phyloP scores from a whole-genome alignment of 2,113 vertebrate species.

The Chascanopsetta lugubris region DNA sequence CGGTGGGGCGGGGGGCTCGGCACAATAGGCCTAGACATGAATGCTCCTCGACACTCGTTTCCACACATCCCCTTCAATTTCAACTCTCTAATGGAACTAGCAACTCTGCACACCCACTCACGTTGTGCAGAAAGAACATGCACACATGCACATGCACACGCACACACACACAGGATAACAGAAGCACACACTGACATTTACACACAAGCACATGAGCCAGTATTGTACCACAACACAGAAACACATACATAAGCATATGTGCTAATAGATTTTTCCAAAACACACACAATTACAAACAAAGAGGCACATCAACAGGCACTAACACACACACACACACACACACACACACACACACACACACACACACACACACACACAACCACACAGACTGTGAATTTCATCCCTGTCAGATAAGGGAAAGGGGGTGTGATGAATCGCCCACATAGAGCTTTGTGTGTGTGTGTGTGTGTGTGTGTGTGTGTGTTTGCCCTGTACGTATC shows the following conservation, averaged over 20 bases:
- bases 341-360: background rate
- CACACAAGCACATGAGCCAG: slow-evolving; percentile 7
- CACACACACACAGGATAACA: background rate
- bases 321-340: background rate
- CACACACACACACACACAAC: background rate
- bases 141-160: background rate
- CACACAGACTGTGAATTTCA: slow-evolving; percentile 38
- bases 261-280: background rate
- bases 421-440: slow-evolving; percentile 35
- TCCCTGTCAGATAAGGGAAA: slow-evolving; percentile 50
- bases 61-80: slow-evolving; percentile 79
- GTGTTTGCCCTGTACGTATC: slow-evolving; percentile 14
- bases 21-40: slow-evolving; percentile 76
- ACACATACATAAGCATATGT: background rate
- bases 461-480: slow-evolving; percentile 17
- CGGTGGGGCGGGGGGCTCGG: slow-evolving; percentile 13
- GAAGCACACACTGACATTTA: slow-evolving; percentile 15
- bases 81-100: slow-evolving; percentile 75
- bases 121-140: slow-evolving; percentile 47
- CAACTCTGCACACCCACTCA: slow-evolving; percentile 58
- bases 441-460: slow-evolving; percentile 2
- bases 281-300: background rate
- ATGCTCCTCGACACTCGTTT: slow-evolving; percentile 74
- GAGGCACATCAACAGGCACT: background rate
- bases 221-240: background rate